Conservation (phyloP, 2,888 invertebrate species). For the Mamestra brassicae region DNA sequence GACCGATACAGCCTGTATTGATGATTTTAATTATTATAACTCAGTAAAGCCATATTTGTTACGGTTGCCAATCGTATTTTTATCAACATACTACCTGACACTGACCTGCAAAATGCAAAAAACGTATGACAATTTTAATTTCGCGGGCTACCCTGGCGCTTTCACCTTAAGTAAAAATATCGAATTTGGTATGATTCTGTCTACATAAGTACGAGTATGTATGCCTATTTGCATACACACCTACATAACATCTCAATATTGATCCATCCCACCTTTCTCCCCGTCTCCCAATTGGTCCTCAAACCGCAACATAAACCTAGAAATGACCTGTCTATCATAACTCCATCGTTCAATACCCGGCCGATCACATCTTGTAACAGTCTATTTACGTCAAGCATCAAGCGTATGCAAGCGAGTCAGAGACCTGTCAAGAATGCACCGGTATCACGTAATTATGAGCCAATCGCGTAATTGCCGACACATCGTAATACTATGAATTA, state of each 20-base stretch:
- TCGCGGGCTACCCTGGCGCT: no score
- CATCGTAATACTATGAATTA: conserved; percentile 49
- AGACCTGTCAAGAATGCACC: conserved; percentile 55
- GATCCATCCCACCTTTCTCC: conserved; percentile 23
- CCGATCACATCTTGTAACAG: conserved; percentile 39
- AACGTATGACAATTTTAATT: no score
- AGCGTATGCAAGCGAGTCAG: conserved; percentile 56
- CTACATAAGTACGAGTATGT: no score
- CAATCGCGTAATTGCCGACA: conserved; percentile 44
- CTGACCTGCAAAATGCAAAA: no score
- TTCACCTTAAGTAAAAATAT: no score
- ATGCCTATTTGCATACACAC: background rate
- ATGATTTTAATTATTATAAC: no score
- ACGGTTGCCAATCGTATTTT: no score
- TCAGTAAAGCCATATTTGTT: no score
- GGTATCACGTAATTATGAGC: conserved; percentile 46
- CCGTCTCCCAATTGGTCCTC: background rate
- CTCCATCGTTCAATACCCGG: conserved; percentile 29
- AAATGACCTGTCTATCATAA: conserved; percentile 33
- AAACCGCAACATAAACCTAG: conserved; percentile 41
- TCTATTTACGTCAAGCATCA: conserved; percentile 39
- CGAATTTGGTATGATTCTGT: no score
- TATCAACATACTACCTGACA: no score
- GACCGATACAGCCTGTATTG: no score
- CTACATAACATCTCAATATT: background rate